Base-by-base conservation (phyloP, 2,113 vertebrate species). In the Caretta caretta region DNA sequence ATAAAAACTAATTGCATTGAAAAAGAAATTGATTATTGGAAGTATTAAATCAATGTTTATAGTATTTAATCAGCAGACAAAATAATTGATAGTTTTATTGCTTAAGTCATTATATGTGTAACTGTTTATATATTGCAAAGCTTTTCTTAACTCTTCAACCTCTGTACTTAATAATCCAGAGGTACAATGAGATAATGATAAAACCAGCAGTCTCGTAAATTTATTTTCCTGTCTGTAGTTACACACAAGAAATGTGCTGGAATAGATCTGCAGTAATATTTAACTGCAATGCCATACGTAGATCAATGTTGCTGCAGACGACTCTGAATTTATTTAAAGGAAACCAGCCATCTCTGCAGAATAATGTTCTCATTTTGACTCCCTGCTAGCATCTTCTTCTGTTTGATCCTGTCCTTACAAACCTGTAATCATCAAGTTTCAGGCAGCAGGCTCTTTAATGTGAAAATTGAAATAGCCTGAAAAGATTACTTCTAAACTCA, bases 391-490 rank as follows among this genome's bases (percentile, higher is more conserved):
- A 92, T 95, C 91, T 93, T 95, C 78, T 65, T 96, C 96, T 96
- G 84, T 97, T 98, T 97, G 93, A 98, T 98, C 93, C 84, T 94
- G 80, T 90, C 87, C 90, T 94, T 89, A 97, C 83, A 96, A 97
- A 93, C 56, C 94, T 93, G 51, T 89, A 97, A 97, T 98, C 97
- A 95, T 93, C 91, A 93, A 87, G 82, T 98, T 97, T 94, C 92
- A 98, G 94, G 89, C 92, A 96, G 92, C 79, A 57, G 62, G 83
- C 81, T 85, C 94, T 98, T 97, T 97, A 95, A 98, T 97, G 93
- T 97, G 96, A 98, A 98, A 98, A 98, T 93, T 97, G 95, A 97
- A 98, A 96, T 88, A 94, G 93, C n/a, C 81, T 95, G 95, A 97
- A 96, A 95, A 97, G 95, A 94, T 97, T 95, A 88, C 86, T 97